Base-by-base conservation (phyloP, 2,113 vertebrate genomes). In the Ammodytes dubius region DNA sequence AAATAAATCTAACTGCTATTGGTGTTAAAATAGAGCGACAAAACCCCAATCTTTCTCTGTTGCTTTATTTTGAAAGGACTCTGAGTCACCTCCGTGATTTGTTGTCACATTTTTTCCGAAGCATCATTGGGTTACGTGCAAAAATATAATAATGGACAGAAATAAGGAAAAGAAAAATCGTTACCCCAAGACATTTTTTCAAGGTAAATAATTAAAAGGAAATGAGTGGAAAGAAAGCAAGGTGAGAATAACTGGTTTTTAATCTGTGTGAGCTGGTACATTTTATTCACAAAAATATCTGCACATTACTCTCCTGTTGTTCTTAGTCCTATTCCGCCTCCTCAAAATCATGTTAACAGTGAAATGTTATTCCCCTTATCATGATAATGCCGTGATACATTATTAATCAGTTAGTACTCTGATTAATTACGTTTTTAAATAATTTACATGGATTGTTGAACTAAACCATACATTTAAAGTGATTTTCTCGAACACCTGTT, bases 401-500 rank as follows among this genome's bases (percentile, higher is more conserved):
- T 59, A 61, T 59, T 52, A 70, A 66, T 58, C 27, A n/a, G 11
- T 19, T 57, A 6, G 2, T 15, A 47, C 35, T 42, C 4, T 59
- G 5, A 67, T 50, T 19, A 7, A 63, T 53, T 49, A 10, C 11
- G 39, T 43, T 82, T 81, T 43, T 58, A 12, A 47, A 66, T 61
- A n/a, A 71, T 52, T 63, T 12, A 81, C 15, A 47, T 5, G 19
- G 19, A 39, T 50, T 15, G 1, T 46, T 77, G 12, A 83, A 17
- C 58, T 35, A 13, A 71, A 56, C 0, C 7, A 71, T 56, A 69
- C 1, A 43, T 65, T 76, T 75, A 13, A 71, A 70, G 12, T 10
- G 58, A 12, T 73, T 70, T 69, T 4, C 56, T 42, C 10, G 12
- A 50, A 54, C 60, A 47, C 8, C 47, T 15, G 50, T n/a, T 72